Conservation (phyloP, 2,888 invertebrate genomes). For the Erebia palarica region DNA sequence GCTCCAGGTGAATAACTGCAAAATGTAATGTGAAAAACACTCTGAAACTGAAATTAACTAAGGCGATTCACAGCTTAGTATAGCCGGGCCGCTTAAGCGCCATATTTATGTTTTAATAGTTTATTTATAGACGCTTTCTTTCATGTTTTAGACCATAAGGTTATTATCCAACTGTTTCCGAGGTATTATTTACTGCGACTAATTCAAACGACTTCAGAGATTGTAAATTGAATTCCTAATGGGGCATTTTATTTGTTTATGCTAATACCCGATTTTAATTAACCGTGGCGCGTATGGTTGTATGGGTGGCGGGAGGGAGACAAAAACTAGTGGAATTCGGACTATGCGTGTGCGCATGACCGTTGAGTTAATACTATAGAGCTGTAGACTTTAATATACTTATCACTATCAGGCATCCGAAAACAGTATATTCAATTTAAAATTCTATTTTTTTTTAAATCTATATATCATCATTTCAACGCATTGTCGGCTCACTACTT, state of each 20-base stretch:
- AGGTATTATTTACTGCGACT: conserved; percentile 80
- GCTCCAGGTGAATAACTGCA: too few relatives aligned
- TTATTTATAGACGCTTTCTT: background rate
- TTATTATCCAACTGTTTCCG: conserved; percentile 65
- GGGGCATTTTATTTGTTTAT: conserved; percentile 82
- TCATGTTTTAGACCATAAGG: conserved; percentile 44
- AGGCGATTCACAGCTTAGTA: too few relatives aligned
- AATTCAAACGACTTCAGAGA: conserved; percentile 77
- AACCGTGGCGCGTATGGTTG: conserved; percentile 55
- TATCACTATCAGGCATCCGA: background rate
- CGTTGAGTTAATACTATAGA: background rate
- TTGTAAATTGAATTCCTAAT: conserved; percentile 82
- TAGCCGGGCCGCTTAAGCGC: too few relatives aligned
- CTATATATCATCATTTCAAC: too few relatives aligned
- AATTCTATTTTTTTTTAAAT: too few relatives aligned
- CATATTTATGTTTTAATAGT: too few relatives aligned
- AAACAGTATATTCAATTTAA: too few relatives aligned
- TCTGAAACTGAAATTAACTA: too few relatives aligned
- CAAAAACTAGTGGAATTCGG: conserved; percentile 52
- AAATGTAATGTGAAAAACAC: too few relatives aligned
- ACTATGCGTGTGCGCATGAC: conserved; percentile 46
- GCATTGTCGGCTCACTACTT: too few relatives aligned
- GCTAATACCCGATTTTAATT: conserved; percentile 80
- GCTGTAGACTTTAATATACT: background rate
- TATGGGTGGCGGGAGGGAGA: conserved; percentile 43